These are phyloP conservation scores for Thripadectes ignobilis DNA, from an alignment of 2,797 vertebrate species.

Conservation along the genomic window DNA sequence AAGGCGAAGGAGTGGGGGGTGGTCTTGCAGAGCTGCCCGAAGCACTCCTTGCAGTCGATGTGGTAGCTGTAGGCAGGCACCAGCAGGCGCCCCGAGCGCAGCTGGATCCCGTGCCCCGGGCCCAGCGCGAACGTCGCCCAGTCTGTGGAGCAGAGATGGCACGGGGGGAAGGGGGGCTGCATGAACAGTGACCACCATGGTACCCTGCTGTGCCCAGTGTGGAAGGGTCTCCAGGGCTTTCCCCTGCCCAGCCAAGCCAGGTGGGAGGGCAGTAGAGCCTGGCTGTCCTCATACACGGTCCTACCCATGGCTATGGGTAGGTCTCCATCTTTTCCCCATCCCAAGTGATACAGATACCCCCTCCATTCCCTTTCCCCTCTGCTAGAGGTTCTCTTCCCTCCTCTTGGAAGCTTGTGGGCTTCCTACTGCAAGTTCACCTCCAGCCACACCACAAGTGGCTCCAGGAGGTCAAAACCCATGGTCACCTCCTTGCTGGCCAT, in stretches of 20 bases:
- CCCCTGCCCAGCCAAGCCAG: background rate
- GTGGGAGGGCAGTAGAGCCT: background rate
- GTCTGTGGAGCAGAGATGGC: slow-evolving; percentile 70
- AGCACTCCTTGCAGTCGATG: slow-evolving; percentile 90
- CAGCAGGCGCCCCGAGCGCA: slow-evolving; percentile 89
- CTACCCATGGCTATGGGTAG: background rate
- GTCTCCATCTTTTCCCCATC: background rate
- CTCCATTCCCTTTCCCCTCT: background rate
- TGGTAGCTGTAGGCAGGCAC: slow-evolving; percentile 92
- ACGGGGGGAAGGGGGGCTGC: background rate
- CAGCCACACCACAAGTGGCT: accelerated
- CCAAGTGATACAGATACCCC: accelerated
- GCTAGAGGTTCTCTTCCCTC: background rate
- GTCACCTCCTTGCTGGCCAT: background rate
- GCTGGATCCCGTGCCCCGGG: slow-evolving; percentile 91
- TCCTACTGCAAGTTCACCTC: background rate
- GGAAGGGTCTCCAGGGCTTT: background rate
- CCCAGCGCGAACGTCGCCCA: slow-evolving; percentile 96
- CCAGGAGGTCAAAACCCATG: background rate
- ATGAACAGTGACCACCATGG: background rate
- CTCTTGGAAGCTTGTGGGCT: background rate
- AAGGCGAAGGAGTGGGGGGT: slow-evolving; percentile 89
- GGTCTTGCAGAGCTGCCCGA: slow-evolving; percentile 87
- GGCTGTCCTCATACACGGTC: accelerated
- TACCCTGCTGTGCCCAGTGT: accelerated